Evolutionary conservation across 2,113 vertebrate species (phyloP).

Genomic region (Melanerpes aurifrons): DNA sequence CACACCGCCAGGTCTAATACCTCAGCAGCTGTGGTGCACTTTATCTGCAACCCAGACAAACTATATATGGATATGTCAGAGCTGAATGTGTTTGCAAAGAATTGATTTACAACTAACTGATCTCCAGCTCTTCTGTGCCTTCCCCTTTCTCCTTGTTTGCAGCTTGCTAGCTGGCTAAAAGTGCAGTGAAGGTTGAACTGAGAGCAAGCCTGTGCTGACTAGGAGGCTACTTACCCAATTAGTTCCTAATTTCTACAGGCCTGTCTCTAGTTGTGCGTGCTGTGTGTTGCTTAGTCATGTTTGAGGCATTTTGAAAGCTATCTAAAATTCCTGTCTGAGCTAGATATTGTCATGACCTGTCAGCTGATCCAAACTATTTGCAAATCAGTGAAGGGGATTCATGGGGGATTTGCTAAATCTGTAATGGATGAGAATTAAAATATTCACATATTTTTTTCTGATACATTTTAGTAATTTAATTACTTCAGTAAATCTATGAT

Average conservation of each 20-base stretch:
- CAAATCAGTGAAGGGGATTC: neutral
- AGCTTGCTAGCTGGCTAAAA: neutral
- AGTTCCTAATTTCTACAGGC: neutral
- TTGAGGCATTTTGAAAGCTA: neutral
- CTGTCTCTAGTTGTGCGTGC: neutral
- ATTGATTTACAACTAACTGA: rapidly evolving
- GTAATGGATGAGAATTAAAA: rapidly evolving
- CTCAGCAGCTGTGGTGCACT: neutral
- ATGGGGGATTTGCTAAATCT: neutral
- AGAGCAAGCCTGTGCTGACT: neutral
- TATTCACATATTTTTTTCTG: neutral
- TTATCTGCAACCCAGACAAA: neutral
- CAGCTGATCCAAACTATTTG: neutral
- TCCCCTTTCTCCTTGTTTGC: neutral
- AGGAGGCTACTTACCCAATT: neutral
- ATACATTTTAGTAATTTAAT: neutral
- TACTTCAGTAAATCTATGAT: neutral
- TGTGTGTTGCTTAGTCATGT: neutral
- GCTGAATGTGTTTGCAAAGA: neutral
- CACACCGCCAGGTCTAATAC: neutral
- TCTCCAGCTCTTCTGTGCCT: rapidly evolving
- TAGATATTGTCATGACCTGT: neutral
- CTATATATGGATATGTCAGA: rapidly evolving
- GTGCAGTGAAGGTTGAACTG: neutral
- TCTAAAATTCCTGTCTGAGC: neutral